Evolutionary conservation across 2,113 vertebrate species (phyloP).

Genomic region (Antechinus stuartii): DNA sequence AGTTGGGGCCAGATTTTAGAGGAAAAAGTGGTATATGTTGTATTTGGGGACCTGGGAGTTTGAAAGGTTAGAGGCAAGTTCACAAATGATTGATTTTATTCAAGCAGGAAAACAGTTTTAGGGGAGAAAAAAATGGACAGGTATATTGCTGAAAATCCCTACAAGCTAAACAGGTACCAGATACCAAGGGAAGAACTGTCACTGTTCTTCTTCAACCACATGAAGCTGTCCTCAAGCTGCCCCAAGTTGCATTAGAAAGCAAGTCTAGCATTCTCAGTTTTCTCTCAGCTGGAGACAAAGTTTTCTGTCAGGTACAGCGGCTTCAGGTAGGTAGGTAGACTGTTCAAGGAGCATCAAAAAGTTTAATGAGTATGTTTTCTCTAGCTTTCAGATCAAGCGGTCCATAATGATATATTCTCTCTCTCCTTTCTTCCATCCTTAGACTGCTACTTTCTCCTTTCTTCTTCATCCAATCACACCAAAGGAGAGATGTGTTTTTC

Average conservation of each 20-base stretch:
- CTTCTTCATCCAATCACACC: background rate
- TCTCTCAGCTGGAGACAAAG: background rate
- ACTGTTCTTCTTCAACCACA: background rate
- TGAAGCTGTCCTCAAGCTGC: background rate
- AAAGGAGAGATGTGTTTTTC: background rate
- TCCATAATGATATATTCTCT: background rate
- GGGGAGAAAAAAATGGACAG: slow-evolving; percentile 7
- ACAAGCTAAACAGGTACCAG: background rate
- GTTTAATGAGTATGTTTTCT: background rate
- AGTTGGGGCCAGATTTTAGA: background rate
- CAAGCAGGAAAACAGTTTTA: background rate
- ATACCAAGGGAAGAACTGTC: background rate
- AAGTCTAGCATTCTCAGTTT: background rate
- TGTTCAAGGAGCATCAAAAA: background rate
- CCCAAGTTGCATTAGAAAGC: slow-evolving; percentile 2
- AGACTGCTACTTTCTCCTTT: background rate
- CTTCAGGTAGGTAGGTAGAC: background rate
- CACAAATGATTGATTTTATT: slow-evolving; percentile 5
- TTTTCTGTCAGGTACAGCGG: background rate
- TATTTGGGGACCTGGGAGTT: background rate
- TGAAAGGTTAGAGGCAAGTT: background rate
- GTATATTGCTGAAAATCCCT: background rate
- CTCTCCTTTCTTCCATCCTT: background rate
- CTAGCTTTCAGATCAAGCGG: slow-evolving; percentile 4
- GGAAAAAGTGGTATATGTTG: background rate